A percentile compares a stretch with the other conserved stretches of the same genome.
Conservation (phyloP, 2,113 vertebrate genomes). For the Pycnonotus jocosus region DNA sequence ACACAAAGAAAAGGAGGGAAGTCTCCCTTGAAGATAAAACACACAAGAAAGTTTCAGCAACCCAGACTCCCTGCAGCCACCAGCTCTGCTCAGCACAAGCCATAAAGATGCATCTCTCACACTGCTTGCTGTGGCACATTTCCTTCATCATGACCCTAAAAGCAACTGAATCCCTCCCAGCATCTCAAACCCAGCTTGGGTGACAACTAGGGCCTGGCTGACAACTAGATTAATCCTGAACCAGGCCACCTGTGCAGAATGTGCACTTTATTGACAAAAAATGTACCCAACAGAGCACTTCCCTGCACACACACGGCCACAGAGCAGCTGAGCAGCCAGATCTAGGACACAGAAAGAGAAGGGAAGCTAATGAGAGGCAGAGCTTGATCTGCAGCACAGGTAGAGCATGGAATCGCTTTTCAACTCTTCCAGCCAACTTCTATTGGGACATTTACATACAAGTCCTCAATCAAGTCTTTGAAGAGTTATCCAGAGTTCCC, state of each 20-base stretch:
- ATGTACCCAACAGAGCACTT: constrained; percentile 50
- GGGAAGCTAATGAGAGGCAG: constrained; percentile 35
- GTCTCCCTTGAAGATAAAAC: constrained; percentile 30
- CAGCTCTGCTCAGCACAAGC: constrained; percentile 46
- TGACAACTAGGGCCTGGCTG: neutral
- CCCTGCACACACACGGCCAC: constrained; percentile 34
- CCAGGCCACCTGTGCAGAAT: constrained; percentile 43
- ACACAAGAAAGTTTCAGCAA: neutral
- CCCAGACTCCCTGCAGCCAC: constrained; percentile 12
- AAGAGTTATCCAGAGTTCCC: constrained; percentile 52
- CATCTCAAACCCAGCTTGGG: neutral
- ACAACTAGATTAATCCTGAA: neutral
- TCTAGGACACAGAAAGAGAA: constrained; percentile 10
- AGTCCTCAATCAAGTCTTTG: constrained; percentile 49
- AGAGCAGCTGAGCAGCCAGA: constrained; percentile 41
- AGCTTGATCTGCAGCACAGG: constrained; percentile 43
- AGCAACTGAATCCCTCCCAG: neutral
- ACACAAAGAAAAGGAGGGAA: constrained; percentile 43
- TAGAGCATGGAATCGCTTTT: constrained; percentile 6
- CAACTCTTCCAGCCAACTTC: constrained; percentile 22
- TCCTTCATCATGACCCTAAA: constrained; percentile 7
- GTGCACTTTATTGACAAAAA: constrained; percentile 59
- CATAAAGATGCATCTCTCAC: constrained; percentile 6
- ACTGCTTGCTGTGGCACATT: neutral
- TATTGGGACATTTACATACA: constrained; percentile 28